These are phyloP conservation scores for Cynocephalus volans DNA, from an alignment of 2,113 vertebrate genomes.

Conservation along the genomic window DNA sequence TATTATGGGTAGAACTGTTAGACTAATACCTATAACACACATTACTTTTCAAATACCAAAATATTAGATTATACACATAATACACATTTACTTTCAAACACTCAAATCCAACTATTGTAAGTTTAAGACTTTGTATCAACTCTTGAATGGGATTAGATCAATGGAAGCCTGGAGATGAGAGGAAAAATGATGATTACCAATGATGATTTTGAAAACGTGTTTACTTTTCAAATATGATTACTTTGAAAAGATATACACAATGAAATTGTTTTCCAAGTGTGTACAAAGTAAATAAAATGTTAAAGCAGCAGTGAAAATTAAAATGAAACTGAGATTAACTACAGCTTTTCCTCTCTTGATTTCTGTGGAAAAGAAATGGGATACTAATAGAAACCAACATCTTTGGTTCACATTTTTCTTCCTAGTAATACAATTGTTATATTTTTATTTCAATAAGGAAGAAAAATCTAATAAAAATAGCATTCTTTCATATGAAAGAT, in stretches of 20 bases:
- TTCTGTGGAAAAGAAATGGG: constrained; percentile 25
- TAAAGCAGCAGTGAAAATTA: constrained; percentile 28
- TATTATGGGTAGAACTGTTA: constrained; percentile 1
- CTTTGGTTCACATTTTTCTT: not conserved
- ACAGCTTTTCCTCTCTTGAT: constrained; percentile 30
- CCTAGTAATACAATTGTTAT: not conserved
- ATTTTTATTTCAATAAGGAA: constrained; percentile 53
- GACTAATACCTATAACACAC: not conserved
- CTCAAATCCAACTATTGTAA: not conserved
- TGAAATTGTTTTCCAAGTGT: not conserved
- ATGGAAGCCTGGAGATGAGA: not conserved
- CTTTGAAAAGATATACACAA: constrained; percentile 37
- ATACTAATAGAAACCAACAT: constrained; percentile 14
- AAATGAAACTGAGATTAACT: constrained; percentile 10
- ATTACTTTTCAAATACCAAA: not conserved
- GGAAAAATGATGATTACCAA: constrained; percentile 40
- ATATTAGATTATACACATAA: not conserved
- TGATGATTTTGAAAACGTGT: constrained; percentile 1
- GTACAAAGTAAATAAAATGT: constrained; percentile 44
- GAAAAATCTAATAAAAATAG: constrained; percentile 54
- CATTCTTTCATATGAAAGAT: not conserved
- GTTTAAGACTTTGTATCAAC: not conserved
- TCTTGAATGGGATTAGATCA: not conserved
- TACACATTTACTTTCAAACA: constrained; percentile 39
- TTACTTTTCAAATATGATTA: constrained; percentile 33